Evolutionary conservation across 2,888 invertebrate species (phyloP).

Genomic region (Caenorhabditis sp.): DNA sequence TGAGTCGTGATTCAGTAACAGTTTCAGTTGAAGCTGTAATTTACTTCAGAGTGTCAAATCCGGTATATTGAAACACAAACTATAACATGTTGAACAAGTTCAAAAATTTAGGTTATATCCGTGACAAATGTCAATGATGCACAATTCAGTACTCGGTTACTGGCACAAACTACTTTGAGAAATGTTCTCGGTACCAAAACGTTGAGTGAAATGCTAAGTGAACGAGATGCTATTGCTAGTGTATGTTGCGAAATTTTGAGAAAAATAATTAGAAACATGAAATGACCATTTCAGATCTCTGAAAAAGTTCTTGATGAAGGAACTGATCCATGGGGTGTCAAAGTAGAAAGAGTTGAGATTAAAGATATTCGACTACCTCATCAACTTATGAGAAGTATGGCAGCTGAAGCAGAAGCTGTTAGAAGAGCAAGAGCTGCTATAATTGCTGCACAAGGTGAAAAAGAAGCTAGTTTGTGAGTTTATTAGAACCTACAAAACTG

Average conservation of each 20-base stretch:
- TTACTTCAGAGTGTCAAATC: conserved; percentile 54
- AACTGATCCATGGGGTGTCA: conserved; percentile 74
- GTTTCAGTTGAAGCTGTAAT: conserved; percentile 73
- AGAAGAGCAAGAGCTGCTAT: conserved; percentile 82
- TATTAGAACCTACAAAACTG: conserved; percentile 11
- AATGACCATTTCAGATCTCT: conserved; percentile 52
- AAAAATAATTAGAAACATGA: background rate
- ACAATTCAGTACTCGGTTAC: conserved; percentile 89
- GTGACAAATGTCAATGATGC: conserved; percentile 75
- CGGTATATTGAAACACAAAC: conserved; percentile 20
- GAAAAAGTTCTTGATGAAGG: conserved; percentile 74
- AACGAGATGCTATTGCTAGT: conserved; percentile 69
- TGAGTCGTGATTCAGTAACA: conserved; percentile 73
- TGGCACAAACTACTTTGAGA: conserved; percentile 75
- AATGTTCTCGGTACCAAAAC: conserved; percentile 71
- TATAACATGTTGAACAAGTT: too few relatives aligned
- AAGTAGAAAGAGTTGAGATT: conserved; percentile 75
- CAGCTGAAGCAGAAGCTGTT: conserved; percentile 92
- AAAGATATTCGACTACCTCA: conserved; percentile 91
- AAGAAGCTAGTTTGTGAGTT: conserved; percentile 61
- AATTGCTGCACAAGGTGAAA: conserved; percentile 68
- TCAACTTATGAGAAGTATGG: conserved; percentile 91
- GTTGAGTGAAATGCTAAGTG: conserved; percentile 69
- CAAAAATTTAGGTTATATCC: conserved; percentile 63
- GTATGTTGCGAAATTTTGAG: conserved; percentile 34